A percentile compares a stretch with the other conserved stretches of the same genome.
Conservation (phyloP, 2,888 invertebrate species). For the Erebia palarica region DNA sequence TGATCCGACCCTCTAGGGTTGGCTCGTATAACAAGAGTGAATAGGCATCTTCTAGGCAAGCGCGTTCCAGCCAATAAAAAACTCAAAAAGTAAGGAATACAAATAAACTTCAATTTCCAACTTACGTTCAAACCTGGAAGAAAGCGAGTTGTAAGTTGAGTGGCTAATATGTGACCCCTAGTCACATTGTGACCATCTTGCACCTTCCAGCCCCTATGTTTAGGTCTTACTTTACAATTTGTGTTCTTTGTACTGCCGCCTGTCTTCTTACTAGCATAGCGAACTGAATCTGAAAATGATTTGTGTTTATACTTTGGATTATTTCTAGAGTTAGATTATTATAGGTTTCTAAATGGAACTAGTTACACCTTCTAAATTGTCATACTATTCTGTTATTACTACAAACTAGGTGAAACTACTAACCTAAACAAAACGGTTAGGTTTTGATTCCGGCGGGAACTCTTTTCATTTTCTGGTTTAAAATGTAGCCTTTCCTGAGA, state of each 20-base stretch:
- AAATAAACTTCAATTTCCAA: not conserved
- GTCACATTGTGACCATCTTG: conserved; percentile 87
- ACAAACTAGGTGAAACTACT: no score
- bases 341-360: not conserved
- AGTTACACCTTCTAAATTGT: not conserved
- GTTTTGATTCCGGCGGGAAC: no score
- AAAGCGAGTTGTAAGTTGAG: conserved; percentile 86
- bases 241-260: conserved; percentile 87
- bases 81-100: no score
- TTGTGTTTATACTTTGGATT: not conserved
- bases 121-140: conserved; percentile 82
- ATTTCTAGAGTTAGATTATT: not conserved
- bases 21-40: no score
- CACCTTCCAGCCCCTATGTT: conserved; percentile 90
- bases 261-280: conserved; percentile 89
- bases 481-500: no score
- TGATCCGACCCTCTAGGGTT: no score
- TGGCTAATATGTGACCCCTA: conserved; percentile 86
- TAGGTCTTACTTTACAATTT: conserved; percentile 85
- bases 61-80: no score
- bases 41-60: no score
- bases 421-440: no score
- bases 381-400: not conserved
- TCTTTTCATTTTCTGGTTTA: no score
- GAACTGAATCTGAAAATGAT: conserved; percentile 62